These are phyloP conservation scores for Oscheius sp. DNA, from an alignment of 1,140 invertebrate species.

Conservation along the genomic window DNA sequence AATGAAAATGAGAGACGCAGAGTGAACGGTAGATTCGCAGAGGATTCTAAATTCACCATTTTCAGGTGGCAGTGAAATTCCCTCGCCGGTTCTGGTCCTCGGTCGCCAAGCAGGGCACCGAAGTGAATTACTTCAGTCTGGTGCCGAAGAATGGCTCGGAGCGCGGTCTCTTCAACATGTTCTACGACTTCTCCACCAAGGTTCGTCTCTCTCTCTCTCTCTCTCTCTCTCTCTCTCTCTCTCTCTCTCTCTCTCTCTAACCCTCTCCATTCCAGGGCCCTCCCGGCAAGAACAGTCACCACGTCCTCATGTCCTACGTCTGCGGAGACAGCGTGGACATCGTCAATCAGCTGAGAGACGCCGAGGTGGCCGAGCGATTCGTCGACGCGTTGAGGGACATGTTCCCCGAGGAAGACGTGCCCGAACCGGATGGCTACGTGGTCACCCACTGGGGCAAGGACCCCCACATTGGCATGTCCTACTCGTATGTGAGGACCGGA, in stretches of 20 bases:
- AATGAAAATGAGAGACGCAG: background rate
- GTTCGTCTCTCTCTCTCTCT: too few relatives aligned
- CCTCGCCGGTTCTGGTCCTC: slow-evolving; percentile 62
- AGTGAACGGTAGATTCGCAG: too few relatives aligned
- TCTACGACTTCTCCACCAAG: slow-evolving; percentile 62
- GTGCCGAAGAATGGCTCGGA: slow-evolving; percentile 52
- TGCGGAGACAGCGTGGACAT: slow-evolving; percentile 60
- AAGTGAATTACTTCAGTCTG: slow-evolving; percentile 62
- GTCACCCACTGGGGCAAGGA: slow-evolving; percentile 64
- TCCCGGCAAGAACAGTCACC: slow-evolving; percentile 37
- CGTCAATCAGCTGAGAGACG: slow-evolving; percentile 58
- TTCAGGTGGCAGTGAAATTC: slow-evolving; percentile 61
- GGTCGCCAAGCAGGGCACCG: slow-evolving; percentile 48
- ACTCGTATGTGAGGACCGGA: slow-evolving; percentile 64
- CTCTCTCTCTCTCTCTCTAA: background rate
- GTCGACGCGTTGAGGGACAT: slow-evolving; percentile 51
- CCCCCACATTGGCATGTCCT: slow-evolving; percentile 61
- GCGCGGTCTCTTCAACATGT: slow-evolving; percentile 63
- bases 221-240: too few relatives aligned
- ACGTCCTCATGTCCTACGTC: slow-evolving; percentile 62
- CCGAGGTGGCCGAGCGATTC: slow-evolving; percentile 61
- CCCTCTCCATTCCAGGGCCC: slow-evolving; percentile 6
- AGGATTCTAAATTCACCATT: background rate
- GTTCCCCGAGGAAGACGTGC: slow-evolving; percentile 58
- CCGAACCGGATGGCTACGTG: slow-evolving; percentile 61